Conservation (phyloP, 2,797 vertebrate genomes). For the Phalanger gymnotis region DNA sequence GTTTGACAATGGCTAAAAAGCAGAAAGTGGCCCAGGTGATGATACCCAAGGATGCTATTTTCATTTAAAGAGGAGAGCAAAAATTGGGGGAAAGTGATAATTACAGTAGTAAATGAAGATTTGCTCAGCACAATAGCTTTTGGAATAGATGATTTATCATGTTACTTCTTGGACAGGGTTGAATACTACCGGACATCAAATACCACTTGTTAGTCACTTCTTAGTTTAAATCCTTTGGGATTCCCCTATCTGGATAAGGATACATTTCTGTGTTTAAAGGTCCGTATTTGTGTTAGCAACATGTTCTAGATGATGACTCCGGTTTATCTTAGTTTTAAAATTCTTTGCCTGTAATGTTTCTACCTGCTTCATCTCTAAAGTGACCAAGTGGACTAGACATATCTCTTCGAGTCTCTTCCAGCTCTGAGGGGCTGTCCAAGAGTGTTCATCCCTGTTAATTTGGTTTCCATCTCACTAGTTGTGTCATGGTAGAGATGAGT, state of each 20-base stretch:
- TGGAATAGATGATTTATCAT: not conserved
- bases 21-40: not conserved
- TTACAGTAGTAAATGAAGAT: not conserved
- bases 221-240: constrained; percentile 1
- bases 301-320: not conserved
- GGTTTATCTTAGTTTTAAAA: not conserved
- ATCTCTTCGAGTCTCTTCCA: not conserved
- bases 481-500: not conserved
- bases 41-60: not conserved
- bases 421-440: not conserved
- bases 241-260: not conserved
- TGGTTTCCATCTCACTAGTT: not conserved
- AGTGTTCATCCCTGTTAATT: not conserved
- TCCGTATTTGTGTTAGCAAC: not conserved
- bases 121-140: not conserved
- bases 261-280: not conserved
- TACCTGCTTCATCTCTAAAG: not conserved
- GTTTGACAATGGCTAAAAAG: not conserved
- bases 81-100: not conserved
- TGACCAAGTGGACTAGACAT: not conserved
- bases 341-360: not conserved
- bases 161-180: not conserved
- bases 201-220: not conserved
- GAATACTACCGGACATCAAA: not conserved
- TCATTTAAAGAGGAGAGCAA: not conserved